Percentiles rank a stretch among this genome's conserved stretches.
These are phyloP conservation scores for Argya squamiceps DNA, from an alignment of 2,797 vertebrate genomes.

Conservation along the genomic window DNA sequence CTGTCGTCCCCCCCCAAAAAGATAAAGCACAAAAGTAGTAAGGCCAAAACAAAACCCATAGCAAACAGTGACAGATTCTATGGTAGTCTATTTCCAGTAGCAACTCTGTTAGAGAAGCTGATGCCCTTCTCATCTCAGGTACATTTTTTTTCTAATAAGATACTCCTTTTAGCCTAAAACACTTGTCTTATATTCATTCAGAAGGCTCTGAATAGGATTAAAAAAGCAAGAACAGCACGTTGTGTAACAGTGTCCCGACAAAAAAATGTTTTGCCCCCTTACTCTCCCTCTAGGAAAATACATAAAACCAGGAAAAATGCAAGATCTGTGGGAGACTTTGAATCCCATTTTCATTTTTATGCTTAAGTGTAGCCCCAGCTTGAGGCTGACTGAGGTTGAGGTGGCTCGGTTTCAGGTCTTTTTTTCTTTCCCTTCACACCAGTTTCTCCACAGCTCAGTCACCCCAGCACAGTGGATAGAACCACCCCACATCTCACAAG, in stretches of 20 bases:
- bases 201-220: not conserved
- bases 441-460: not conserved
- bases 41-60: not conserved
- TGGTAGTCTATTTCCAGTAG: not conserved
- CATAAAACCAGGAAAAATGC: not conserved
- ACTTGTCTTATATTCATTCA: not conserved
- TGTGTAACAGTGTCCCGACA: not conserved
- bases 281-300: not conserved
- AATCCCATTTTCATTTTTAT: not conserved
- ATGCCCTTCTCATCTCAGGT: not conserved
- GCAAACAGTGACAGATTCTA: not conserved
- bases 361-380: not conserved
- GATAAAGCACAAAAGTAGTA: not conserved
- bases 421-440: not conserved
- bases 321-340: not conserved
- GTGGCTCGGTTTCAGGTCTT: not conserved
- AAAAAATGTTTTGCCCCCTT: not conserved
- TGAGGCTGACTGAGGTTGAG: not conserved
- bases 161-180: not conserved
- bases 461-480: fast-evolving
- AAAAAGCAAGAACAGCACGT: not conserved
- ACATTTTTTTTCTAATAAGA: not conserved
- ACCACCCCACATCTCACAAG: not conserved
- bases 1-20: not conserved
- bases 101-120: not conserved